Evolutionary conservation across 2,888 invertebrate genomes (phyloP).

Genomic region (Temnothorax ravouxi): DNA sequence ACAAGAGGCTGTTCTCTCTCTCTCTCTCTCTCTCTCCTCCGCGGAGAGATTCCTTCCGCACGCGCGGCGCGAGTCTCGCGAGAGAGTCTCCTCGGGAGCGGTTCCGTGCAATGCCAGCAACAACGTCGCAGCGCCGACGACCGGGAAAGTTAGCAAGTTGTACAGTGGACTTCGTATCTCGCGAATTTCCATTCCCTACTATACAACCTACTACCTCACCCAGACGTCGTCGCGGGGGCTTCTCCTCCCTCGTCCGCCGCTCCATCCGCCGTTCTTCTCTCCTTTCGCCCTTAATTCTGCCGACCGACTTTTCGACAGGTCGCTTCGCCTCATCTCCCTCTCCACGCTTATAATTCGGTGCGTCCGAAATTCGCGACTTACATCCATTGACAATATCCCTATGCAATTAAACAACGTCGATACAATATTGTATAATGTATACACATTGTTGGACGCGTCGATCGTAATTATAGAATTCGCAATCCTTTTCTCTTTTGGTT

Average conservation of each 20-base stretch:
- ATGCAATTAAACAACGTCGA: constrained; percentile 1
- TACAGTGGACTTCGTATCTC: constrained; percentile 94
- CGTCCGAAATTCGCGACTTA: constrained; percentile 5
- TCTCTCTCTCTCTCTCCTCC: background rate
- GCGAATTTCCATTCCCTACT: constrained; percentile 95
- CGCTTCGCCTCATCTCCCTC: background rate
- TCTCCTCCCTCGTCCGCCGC: constrained; percentile 52
- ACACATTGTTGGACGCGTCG: background rate
- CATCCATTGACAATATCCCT: background rate
- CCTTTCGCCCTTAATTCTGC: constrained; percentile 2
- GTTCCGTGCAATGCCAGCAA: constrained; percentile 2
- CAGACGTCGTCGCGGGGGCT: constrained; percentile 87
- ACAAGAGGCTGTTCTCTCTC: too few relatives aligned
- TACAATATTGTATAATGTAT: background rate
- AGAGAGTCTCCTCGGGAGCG: constrained; percentile 23
- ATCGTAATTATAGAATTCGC: constrained; percentile 22
- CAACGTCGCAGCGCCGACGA: constrained; percentile 86
- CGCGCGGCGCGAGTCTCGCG: background rate
- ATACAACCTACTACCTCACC: constrained; percentile 99
- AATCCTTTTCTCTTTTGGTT: background rate
- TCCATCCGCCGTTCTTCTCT: constrained; percentile 45
- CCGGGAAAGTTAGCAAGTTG: constrained; percentile 99
- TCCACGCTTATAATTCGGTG: background rate
- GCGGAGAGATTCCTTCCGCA: background rate
- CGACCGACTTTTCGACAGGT: background rate